Evolutionary conservation across 2,113 vertebrate genomes (phyloP).

Genomic region (Benitochromis conjunctus): DNA sequence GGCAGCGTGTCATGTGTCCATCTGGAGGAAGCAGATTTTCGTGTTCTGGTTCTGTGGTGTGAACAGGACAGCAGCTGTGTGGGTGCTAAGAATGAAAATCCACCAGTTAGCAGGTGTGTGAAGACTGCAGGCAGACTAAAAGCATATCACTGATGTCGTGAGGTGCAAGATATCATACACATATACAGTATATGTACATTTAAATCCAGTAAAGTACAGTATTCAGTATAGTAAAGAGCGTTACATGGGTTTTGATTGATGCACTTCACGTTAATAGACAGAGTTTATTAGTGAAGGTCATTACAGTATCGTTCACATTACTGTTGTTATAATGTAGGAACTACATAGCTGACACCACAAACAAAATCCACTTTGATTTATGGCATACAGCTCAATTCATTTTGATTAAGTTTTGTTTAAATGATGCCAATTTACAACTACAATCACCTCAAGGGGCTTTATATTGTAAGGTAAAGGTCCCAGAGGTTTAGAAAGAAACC

Average conservation of each 20-base stretch:
- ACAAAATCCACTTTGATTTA: neutral
- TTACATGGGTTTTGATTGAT: neutral
- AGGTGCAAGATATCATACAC: neutral
- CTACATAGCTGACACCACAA: neutral
- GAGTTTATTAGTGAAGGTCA: neutral
- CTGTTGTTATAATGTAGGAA: neutral
- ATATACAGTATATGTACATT: neutral
- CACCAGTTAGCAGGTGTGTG: constrained; percentile 3
- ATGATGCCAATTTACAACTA: neutral
- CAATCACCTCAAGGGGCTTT: neutral
- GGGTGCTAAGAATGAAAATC: constrained; percentile 14
- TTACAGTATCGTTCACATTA: neutral
- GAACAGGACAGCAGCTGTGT: constrained; percentile 46
- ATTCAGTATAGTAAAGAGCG: neutral
- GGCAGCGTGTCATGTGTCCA: constrained; percentile 29
- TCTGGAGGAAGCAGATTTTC: constrained; percentile 51
- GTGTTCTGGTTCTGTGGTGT: constrained; percentile 8
- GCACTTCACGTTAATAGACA: neutral
- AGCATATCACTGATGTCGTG: neutral
- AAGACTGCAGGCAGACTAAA: neutral
- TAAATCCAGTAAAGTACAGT: neutral
- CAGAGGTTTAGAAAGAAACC: neutral
- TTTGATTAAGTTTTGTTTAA: neutral
- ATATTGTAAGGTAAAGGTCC: neutral
- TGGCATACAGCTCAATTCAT: neutral